phyloP scores from a whole-genome alignment of 2,113 vertebrate genomes.

The Okapia johnstoni region DNA sequence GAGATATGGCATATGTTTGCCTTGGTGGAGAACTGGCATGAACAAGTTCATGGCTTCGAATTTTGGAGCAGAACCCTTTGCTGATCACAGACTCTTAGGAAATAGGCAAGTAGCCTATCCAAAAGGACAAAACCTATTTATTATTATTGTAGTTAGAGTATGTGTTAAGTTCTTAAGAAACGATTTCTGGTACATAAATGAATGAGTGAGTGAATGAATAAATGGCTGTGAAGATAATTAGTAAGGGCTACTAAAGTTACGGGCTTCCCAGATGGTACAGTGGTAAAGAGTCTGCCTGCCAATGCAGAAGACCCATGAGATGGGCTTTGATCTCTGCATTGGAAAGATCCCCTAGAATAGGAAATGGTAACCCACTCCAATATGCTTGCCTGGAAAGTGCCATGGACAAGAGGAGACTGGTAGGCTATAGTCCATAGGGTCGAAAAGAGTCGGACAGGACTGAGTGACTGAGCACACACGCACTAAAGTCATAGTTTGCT shows the following conservation, averaged over 20 bases:
- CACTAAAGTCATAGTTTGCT: neutral
- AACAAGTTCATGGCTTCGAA: neutral
- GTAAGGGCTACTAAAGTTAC: neutral
- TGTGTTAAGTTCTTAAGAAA: neutral
- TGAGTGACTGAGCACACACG: neutral
- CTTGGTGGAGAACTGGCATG: neutral
- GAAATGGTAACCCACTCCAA: neutral
- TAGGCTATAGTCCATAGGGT: neutral
- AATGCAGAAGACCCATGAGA: neutral
- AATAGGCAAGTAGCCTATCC: neutral
- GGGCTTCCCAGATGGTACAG: neutral
- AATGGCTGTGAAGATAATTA: slow-evolving; percentile 7
- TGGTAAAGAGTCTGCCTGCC: neutral
- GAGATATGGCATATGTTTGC: neutral
- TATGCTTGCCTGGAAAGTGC: neutral
- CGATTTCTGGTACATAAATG: slow-evolving; percentile 8
- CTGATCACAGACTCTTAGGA: neutral
- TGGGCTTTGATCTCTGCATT: neutral
- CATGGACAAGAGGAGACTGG: neutral
- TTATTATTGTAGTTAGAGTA: neutral
- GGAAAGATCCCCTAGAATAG: neutral
- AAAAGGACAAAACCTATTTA: neutral
- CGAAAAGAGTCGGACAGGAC: neutral
- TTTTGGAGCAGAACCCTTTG: neutral
- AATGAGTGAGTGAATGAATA: neutral